Evolutionary conservation across 2,113 vertebrate species (phyloP).

Genomic region (Pteruthius melanotis): DNA sequence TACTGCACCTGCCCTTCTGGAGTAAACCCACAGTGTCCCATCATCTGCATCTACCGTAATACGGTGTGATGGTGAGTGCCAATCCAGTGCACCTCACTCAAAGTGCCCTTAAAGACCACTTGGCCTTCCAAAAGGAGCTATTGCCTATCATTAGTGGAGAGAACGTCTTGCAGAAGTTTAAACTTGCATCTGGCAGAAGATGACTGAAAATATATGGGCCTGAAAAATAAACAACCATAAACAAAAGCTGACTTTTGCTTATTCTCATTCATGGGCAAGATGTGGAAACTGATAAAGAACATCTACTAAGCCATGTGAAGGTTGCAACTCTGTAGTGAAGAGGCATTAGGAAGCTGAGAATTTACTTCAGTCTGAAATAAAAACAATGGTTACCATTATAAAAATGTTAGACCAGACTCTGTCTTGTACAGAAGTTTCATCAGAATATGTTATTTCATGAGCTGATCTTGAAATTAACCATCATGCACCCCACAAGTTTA

Average conservation of each 20-base stretch:
- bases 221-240: background rate
- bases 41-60: background rate
- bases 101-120: background rate
- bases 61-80: background rate
- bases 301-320: background rate
- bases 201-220: background rate
- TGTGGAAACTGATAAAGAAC: background rate
- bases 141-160: rapidly evolving
- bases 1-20: background rate
- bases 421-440: background rate
- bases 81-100: background rate
- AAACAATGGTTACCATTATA: background rate
- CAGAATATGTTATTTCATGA: background rate
- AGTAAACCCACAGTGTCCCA: background rate
- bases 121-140: background rate
- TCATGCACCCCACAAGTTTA: rapidly evolving
- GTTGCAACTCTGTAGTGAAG: background rate
- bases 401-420: background rate
- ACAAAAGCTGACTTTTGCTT: background rate
- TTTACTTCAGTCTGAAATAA: background rate
- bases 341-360: background rate
- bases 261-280: background rate
- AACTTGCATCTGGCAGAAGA: background rate
- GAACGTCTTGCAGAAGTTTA: background rate
- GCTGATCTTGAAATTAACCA: background rate